A percentile compares a stretch with the other conserved stretches of the same genome.
phyloP scores from a whole-genome alignment of 2,888 invertebrate species.

The Sisyra nigra region DNA sequence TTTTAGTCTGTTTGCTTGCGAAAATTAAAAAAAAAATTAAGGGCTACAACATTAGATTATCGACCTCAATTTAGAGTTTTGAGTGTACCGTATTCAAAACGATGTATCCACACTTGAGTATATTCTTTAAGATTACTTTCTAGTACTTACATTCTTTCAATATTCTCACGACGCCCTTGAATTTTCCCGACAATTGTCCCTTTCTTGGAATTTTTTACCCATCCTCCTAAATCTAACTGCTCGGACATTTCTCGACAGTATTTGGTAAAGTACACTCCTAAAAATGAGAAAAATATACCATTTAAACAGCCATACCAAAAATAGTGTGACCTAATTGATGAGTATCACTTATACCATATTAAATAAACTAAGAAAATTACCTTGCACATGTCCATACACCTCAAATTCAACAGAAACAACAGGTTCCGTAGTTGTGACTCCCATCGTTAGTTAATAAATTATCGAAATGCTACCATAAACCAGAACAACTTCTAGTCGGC shows the following conservation, averaged over 20 bases:
- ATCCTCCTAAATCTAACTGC: conserved; percentile 62
- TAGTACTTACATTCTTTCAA: conserved; percentile 80
- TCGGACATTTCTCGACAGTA: conserved; percentile 67
- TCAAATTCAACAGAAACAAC: conserved; percentile 77
- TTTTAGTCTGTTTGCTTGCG: too few species aligned
- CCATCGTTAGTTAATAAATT: conserved; percentile 25
- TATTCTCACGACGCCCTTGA: conserved; percentile 60
- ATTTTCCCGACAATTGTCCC: conserved; percentile 83
- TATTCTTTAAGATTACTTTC: too few species aligned
- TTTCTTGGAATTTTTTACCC: conserved; percentile 81
- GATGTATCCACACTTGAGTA: too few species aligned
- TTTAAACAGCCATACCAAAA: not conserved
- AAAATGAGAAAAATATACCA: conserved; percentile 11
- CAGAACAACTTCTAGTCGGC: not conserved
- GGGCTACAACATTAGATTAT: too few species aligned
- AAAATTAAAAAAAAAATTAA: too few species aligned
- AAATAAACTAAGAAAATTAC: conserved; percentile 30
- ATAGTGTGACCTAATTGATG: too few species aligned
- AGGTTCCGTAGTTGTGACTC: conserved; percentile 38
- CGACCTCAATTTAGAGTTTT: too few species aligned
- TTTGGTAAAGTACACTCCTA: conserved; percentile 79
- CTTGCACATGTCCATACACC: conserved; percentile 82
- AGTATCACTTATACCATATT: too few species aligned
- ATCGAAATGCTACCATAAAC: not conserved
- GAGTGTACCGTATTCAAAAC: too few species aligned